Evolutionary conservation across 2,113 vertebrate genomes (phyloP).

Genomic region (Pluvianellus socialis): DNA sequence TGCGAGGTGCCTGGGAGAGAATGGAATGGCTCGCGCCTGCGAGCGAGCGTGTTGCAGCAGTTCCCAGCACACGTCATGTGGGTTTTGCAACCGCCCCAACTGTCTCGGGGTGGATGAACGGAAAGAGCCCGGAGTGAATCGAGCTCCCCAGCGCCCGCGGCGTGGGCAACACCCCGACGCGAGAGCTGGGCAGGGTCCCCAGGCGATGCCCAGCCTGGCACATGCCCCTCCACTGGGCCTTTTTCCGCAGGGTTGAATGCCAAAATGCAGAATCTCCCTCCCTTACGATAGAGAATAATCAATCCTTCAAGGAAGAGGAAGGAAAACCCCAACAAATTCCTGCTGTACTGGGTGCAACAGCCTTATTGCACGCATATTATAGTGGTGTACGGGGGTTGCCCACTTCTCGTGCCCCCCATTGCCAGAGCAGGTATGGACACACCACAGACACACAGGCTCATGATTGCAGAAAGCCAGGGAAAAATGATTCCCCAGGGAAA

Average conservation of each 20-base stretch:
- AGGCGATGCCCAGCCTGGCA: neutral
- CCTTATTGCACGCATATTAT: fast-evolving
- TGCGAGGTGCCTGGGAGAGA: conserved; percentile 38
- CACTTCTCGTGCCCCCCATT: neutral
- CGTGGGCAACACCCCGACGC: fast-evolving
- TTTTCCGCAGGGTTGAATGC: fast-evolving
- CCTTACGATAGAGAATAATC: neutral
- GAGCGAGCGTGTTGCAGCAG: conserved; percentile 50
- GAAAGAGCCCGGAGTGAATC: neutral
- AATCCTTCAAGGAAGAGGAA: neutral
- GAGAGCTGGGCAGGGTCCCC: fast-evolving
- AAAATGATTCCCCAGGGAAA: neutral
- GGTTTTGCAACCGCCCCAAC: conserved; percentile 41
- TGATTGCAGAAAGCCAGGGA: fast-evolving
- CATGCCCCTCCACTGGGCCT: fast-evolving
- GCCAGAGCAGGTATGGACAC: neutral
- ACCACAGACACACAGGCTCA: fast-evolving
- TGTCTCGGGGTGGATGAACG: neutral
- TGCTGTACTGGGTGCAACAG: fast-evolving
- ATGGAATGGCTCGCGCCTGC: neutral
- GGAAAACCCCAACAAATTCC: neutral
- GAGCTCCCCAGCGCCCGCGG: neutral
- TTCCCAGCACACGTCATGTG: conserved; percentile 25
- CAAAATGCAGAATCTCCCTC: neutral
- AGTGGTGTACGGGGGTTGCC: fast-evolving